phyloP scores from a whole-genome alignment of 2,113 vertebrate genomes.

The Aegotheles bennettii region DNA sequence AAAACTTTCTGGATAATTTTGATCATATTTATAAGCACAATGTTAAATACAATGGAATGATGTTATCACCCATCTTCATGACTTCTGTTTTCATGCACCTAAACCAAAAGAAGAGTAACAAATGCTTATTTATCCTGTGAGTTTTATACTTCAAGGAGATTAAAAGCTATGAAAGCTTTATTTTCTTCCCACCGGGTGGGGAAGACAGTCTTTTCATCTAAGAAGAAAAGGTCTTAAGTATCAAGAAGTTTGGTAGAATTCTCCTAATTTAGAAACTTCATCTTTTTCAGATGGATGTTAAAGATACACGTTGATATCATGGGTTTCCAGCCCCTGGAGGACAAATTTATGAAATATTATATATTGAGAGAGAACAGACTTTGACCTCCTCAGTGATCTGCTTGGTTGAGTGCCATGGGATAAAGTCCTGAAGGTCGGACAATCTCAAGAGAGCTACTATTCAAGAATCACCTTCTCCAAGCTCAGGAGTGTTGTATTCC shows the following conservation, averaged over 20 bases:
- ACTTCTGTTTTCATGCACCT: background rate
- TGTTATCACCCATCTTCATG: background rate
- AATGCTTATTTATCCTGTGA: background rate
- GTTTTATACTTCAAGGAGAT: background rate
- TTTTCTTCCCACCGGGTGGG: background rate
- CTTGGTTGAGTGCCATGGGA: no score
- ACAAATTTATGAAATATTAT: background rate
- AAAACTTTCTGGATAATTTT: background rate
- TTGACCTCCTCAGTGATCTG: no score
- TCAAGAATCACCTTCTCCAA: no score
- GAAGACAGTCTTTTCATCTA: background rate
- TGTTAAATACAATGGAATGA: background rate
- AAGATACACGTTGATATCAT: background rate
- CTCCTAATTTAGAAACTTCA: background rate
- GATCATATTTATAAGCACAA: background rate
- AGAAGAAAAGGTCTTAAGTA: background rate
- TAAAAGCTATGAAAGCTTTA: background rate
- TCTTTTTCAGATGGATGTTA: background rate
- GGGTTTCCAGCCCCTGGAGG: background rate
- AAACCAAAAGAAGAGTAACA: background rate
- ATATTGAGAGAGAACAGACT: no score
- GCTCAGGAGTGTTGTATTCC: no score
- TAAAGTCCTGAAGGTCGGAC: no score
- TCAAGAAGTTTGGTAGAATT: background rate
- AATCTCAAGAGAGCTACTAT: no score